These are phyloP conservation scores for Pterocles burchelli DNA, from an alignment of 2,113 vertebrate genomes.

Conservation along the genomic window DNA sequence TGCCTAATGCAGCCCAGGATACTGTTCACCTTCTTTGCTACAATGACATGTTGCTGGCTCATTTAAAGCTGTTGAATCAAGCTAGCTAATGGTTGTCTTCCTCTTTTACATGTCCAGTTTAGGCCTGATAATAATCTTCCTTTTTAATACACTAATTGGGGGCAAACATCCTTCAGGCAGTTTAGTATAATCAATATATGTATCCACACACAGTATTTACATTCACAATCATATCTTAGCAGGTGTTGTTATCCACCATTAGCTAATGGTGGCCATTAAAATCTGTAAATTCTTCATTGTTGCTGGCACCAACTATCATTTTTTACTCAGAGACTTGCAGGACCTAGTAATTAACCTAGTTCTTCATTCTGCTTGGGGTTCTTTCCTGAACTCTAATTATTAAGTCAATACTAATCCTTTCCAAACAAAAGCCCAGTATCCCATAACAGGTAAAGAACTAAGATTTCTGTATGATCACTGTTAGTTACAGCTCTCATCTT, in stretches of 20 bases:
- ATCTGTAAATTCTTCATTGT: not conserved
- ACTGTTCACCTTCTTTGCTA: not conserved
- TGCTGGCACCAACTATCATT: not conserved
- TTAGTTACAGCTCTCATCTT: not conserved
- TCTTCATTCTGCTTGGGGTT: not conserved
- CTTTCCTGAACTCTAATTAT: not conserved
- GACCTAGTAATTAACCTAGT: not conserved
- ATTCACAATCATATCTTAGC: not conserved
- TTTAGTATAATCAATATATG: not conserved
- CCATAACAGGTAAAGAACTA: not conserved
- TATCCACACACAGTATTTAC: not conserved
- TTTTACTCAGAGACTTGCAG: not conserved
- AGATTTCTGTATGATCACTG: not conserved
- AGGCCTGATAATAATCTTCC: not conserved
- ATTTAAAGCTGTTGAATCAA: not conserved
- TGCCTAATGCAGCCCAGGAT: not conserved
- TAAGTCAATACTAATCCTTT: not conserved
- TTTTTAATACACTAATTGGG: not conserved
- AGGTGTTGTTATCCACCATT: not conserved
- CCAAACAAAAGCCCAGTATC: not conserved
- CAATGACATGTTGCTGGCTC: not conserved
- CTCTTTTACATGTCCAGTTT: not conserved
- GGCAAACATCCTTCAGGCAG: not conserved
- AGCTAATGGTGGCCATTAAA: not conserved
- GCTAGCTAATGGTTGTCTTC: not conserved